Base-by-base conservation (phyloP, 2,797 vertebrate genomes). In the Spinibarbus caldwelli region DNA sequence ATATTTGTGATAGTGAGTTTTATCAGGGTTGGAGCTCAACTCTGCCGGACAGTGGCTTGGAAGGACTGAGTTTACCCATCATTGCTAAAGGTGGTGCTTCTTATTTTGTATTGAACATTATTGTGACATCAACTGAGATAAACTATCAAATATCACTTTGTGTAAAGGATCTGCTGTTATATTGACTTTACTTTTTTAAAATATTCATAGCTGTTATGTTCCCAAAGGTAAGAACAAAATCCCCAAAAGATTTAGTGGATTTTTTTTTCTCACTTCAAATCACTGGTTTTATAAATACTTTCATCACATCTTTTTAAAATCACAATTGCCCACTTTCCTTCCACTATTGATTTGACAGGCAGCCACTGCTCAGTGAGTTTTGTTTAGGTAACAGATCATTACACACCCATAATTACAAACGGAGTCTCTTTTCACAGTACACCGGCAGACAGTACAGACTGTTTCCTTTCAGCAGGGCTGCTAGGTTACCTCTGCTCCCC, bases 391-490 rank as follows among this genome's bases (percentile, higher is more conserved):
- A 83, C 52, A 64, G 26, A 83, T 76, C 43, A 52, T 83, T 66
- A 83, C 29, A 76, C 82, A 83, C 6, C 23, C 29, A 76, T 76
- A 76, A 83, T 83, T 83, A 83, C 57, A 75, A 76, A 76, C 43
- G 1, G 15, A 49, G 34, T 38, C 71, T 66, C 43, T 66, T 83
- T 90, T 87, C 86, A 70, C 73, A 76, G 85, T 87, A 76, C 86
- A 89, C 85, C 62, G 71, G 88, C 86, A 88, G 87, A 85, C 38
- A 83, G 89, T 79, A 86, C 84, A 84, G 84, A 19, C 21, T 75
- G 76, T 36, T 80, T 68, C 8, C 54, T 31, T 64, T 47, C 54
- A 64, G 41, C 57, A 64, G 57, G 38, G 49, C 15, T 41, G 43
- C 23, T 54, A 38, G 47, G n/a, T 81, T 38, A 34, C 38, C 59